Percentiles rank a stretch among this genome's conserved stretches.
These are phyloP conservation scores for Cydia amplana DNA, from an alignment of 1,140 invertebrate species.

Conservation along the genomic window DNA sequence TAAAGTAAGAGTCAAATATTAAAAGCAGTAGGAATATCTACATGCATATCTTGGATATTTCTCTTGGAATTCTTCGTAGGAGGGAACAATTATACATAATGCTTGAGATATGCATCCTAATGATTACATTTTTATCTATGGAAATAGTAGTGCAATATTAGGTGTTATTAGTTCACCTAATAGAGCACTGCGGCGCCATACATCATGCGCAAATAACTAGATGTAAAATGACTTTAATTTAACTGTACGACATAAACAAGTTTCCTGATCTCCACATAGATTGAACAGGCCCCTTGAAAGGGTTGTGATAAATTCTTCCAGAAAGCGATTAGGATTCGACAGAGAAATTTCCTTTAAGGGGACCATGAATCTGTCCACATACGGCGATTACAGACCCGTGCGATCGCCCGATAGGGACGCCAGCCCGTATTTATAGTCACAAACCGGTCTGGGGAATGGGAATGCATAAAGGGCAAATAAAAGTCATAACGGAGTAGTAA, in stretches of 20 bases:
- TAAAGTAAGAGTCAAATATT: no score
- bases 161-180: no score
- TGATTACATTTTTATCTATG: no score
- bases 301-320: conserved; percentile 70
- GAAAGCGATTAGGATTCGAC: conserved; percentile 66
- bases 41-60: no score
- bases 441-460: conserved; percentile 48
- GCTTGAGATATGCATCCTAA: no score
- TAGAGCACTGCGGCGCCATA: neutral
- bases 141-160: no score
- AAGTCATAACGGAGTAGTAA: conserved; percentile 60
- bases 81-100: no score
- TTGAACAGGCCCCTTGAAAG: conserved; percentile 53
- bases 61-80: no score
- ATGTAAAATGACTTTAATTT: neutral
- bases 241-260: neutral
- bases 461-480: conserved; percentile 61
- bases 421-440: conserved; percentile 46
- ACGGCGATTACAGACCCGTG: conserved; percentile 66
- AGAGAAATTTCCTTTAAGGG: conserved; percentile 67
- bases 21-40: no score
- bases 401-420: conserved; percentile 61
- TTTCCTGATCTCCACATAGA: neutral
- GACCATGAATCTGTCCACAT: conserved; percentile 63
- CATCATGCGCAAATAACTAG: neutral